Conservation (phyloP, 2,888 invertebrate genomes). For the Eurytoma californica region DNA sequence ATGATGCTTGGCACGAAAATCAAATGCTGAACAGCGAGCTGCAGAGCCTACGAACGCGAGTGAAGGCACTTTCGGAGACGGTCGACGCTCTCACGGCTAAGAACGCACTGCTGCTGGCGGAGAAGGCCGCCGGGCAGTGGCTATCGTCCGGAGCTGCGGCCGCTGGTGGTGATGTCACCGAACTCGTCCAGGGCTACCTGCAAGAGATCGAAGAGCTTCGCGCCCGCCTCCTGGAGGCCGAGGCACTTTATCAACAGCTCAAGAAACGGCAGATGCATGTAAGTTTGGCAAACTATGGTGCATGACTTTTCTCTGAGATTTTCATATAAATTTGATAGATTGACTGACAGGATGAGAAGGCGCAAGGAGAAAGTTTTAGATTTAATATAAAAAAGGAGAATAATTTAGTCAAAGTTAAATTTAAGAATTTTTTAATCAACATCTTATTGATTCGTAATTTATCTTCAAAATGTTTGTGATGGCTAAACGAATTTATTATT, state of each 20-base stretch:
- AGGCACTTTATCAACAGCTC: conserved; percentile 85
- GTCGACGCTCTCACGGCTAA: conserved; percentile 89
- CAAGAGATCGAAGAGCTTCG: conserved; percentile 93
- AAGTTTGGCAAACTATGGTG: conserved; percentile 13
- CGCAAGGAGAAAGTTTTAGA: no score
- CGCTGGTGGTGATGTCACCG: conserved; percentile 77
- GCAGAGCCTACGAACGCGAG: conserved; percentile 88
- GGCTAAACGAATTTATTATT: conserved; percentile 21
- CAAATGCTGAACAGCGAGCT: conserved; percentile 92
- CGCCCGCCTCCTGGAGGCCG: conserved; percentile 92
- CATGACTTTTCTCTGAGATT: not conserved
- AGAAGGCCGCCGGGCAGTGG: conserved; percentile 84
- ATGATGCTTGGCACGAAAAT: conserved; percentile 97
- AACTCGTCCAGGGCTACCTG: conserved; percentile 88
- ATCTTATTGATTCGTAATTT: not conserved
- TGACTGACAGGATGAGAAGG: not conserved
- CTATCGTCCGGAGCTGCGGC: conserved; percentile 75
- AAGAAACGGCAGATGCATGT: conserved; percentile 75
- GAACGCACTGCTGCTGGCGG: conserved; percentile 88
- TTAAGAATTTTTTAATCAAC: no score
- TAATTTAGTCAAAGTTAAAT: not conserved
- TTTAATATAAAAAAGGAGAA: no score
- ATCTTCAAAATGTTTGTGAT: not conserved
- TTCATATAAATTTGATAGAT: conserved; percentile 25
- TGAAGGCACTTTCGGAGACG: conserved; percentile 96